A percentile compares a stretch with the other conserved stretches of the same genome.
Evolutionary conservation across 2,797 vertebrate species (phyloP).

Genomic region (Rhynchonycteris naso): DNA sequence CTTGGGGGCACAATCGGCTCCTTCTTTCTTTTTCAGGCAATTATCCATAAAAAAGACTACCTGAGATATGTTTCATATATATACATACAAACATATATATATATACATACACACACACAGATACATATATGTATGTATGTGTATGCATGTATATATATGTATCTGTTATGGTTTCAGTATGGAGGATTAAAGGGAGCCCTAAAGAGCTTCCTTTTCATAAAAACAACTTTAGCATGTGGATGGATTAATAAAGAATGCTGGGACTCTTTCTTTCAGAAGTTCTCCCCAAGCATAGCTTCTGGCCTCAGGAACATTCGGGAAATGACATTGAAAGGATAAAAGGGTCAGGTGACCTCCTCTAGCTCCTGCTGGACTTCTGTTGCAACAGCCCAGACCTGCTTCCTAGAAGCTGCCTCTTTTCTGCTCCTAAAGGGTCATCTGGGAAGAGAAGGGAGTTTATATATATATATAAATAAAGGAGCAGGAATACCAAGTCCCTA

Average conservation of each 20-base stretch:
- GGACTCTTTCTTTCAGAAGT: background rate
- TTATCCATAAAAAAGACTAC: conserved; percentile 65
- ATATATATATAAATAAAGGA: conserved; percentile 48
- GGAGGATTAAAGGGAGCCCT: background rate
- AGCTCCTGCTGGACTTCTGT: background rate
- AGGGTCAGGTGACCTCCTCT: background rate
- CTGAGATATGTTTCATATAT: background rate
- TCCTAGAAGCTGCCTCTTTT: conserved; percentile 75
- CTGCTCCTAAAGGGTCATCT: conserved; percentile 51
- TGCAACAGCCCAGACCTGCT: conserved; percentile 66
- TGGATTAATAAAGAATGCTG: background rate
- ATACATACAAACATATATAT: no score
- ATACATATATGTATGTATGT: no score
- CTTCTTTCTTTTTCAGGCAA: conserved; percentile 76
- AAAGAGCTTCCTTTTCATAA: background rate
- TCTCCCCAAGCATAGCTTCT: background rate
- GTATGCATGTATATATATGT: no score
- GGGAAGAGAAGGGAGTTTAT: conserved; percentile 19
- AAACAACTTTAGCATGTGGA: background rate
- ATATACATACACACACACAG: no score
- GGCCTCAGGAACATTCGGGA: background rate
- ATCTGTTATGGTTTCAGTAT: background rate
- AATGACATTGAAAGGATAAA: background rate
- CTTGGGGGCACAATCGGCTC: conserved; percentile 77
- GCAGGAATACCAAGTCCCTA: conserved; percentile 55